phyloP scores from a whole-genome alignment of 2,113 vertebrate genomes.

The Anhinga rufa region DNA sequence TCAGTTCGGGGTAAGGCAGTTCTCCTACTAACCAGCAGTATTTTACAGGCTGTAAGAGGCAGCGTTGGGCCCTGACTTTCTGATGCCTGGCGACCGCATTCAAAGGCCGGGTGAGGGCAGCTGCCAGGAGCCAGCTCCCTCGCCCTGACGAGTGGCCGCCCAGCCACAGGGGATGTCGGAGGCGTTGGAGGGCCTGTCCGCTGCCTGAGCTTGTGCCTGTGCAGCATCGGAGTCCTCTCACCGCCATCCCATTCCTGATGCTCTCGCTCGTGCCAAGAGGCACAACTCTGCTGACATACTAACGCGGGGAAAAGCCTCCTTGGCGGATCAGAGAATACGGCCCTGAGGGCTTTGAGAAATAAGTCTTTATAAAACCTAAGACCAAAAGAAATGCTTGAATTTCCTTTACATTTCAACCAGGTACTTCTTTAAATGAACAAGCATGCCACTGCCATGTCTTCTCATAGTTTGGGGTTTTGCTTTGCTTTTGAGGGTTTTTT shows the following conservation, averaged over 20 bases:
- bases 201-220: neutral
- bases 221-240: neutral
- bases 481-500: neutral
- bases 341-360: neutral
- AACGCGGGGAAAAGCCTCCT: neutral
- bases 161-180: neutral
- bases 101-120: neutral
- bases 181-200: neutral
- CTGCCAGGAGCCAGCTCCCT: neutral
- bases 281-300: neutral
- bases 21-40: neutral
- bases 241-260: neutral
- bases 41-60: neutral
- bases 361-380: neutral
- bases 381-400: neutral
- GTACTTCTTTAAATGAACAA: neutral
- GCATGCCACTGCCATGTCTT: neutral
- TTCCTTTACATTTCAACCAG: constrained; percentile 29
- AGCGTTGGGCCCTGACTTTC: neutral
- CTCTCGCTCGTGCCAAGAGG: neutral
- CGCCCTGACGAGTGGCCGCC: neutral
- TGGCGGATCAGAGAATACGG: neutral
- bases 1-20: neutral
- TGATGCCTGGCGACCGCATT: fast-evolving
- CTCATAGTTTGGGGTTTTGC: neutral